These are phyloP conservation scores for Sylvia atricapilla DNA, from an alignment of 2,113 vertebrate genomes.

Conservation along the genomic window DNA sequence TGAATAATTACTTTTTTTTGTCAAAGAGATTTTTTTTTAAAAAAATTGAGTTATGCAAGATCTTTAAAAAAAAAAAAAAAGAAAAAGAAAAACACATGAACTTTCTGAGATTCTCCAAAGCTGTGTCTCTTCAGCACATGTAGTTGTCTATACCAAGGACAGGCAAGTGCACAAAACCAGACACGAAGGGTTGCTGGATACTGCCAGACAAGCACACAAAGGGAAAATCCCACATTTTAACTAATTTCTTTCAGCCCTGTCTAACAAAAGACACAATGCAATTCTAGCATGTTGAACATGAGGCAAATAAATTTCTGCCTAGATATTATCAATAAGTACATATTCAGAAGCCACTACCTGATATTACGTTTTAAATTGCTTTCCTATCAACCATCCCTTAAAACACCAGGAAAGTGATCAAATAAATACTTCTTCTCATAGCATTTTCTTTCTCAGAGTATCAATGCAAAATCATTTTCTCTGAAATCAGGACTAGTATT, in stretches of 20 bases:
- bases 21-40: background rate
- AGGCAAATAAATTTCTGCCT: background rate
- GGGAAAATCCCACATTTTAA: background rate
- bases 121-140: background rate
- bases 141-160: background rate
- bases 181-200: accelerated
- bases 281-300: background rate
- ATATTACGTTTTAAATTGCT: background rate
- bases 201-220: background rate
- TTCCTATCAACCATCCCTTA: background rate
- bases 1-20: background rate
- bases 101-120: background rate
- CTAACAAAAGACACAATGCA: background rate
- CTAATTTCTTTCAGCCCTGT: background rate
- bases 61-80: background rate
- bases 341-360: background rate
- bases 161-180: background rate
- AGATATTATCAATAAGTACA: background rate
- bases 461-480: background rate
- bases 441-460: background rate
- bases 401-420: background rate
- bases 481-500: background rate
- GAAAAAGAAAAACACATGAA: accelerated
- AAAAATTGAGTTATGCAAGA: background rate
- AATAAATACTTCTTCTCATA: background rate